Conservation (phyloP, 37 sponge, comb jelly and placozoan genomes). For the Cliona cf. orientalis region DNA sequence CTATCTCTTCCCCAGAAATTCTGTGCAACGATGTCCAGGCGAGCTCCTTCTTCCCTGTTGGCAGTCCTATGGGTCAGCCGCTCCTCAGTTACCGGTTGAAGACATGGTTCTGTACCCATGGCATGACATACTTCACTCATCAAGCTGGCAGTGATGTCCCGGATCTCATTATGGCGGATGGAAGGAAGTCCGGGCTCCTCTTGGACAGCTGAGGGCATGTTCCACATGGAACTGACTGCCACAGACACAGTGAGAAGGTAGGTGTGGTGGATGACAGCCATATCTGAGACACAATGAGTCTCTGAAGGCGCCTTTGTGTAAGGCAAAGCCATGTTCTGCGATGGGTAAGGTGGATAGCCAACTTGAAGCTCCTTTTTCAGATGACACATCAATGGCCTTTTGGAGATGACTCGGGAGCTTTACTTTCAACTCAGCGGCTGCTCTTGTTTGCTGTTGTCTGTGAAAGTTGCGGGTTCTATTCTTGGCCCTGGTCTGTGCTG, state of each 20-base stretch:
- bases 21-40: too few species aligned
- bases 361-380: too few species aligned
- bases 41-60: too few species aligned
- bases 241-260: conserved; percentile 2
- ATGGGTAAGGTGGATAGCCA: too few species aligned
- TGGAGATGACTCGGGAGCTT: too few species aligned
- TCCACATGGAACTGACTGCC: neutral
- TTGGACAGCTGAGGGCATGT: neutral
- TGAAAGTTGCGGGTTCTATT: too few species aligned
- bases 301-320: neutral
- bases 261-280: neutral
- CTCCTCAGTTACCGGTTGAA: neutral
- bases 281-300: neutral
- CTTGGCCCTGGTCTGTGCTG: too few species aligned
- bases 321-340: neutral
- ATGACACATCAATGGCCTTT: too few species aligned
- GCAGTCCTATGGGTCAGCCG: neutral
- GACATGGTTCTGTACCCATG: neutral
- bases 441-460: too few species aligned
- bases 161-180: neutral
- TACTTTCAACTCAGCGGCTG: too few species aligned
- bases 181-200: neutral
- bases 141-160: neutral
- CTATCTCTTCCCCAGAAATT: too few species aligned
- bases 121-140: neutral